Evolutionary conservation across 2,888 invertebrate species (phyloP), one percentile per base, ranked within the genome.

Genomic region (Disparrhopalites patrizii): DNA sequence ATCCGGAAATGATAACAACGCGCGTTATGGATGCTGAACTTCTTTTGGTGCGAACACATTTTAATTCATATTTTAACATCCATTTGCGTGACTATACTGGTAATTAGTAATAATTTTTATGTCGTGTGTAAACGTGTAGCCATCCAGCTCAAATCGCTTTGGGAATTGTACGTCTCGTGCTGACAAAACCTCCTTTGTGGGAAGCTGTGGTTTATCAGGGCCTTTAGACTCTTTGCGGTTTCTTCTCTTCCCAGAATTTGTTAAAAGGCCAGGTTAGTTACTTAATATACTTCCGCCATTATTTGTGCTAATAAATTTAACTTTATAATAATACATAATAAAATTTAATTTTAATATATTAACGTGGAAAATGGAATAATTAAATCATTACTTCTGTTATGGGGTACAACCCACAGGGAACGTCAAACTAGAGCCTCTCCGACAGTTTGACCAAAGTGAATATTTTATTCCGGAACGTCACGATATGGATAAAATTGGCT

Each of bases 201-300:
- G 69, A 30, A 73, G 73, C 56, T 75, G 75, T 65, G 73, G 72
- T 0, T 69, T 72, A 13, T 69, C 72, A 10, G 75, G 75, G 30
- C 68, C 72, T 3, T 65, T 64, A n/a, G 75, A 75, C 57, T 67
- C 70, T 15, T 50, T 75, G 0, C 66, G 68, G 40, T 75, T 75
- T 54, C 55, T 73, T 2, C 61, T 66, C 2, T 52, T 56, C n/a
- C 31, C 33, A 23, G 28, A 10, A 25, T 5, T 28, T 15, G 20
- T 47, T 5, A 43, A 56, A 47, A 3, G 38, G 18, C 23, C 30
- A 28, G 30, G 60, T 60, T n/a, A 13, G 7, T 7, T 43, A 5
- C 15, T n/a, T 4, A 30, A 5, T 7, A 40, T 40, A 18, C 18
- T 15, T 40, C 3, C 13, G 18, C 7, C 13, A 18, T 40, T 3